Percentiles rank a stretch among this genome's conserved stretches.
phyloP scores from a whole-genome alignment of 2,113 vertebrate species.

The Mesoclemmys tuberculata region DNA sequence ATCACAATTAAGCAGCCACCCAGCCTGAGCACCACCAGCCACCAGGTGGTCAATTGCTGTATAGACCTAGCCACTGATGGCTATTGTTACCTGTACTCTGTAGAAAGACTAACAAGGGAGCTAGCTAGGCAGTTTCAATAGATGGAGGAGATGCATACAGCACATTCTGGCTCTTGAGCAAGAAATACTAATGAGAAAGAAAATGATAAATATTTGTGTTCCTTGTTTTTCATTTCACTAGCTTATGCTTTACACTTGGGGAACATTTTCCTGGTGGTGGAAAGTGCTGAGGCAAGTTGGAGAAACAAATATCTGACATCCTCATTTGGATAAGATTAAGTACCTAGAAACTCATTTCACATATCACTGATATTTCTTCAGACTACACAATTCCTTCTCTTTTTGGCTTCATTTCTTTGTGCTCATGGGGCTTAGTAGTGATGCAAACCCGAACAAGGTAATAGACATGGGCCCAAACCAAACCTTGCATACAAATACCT shows the following conservation, averaged over 20 bases:
- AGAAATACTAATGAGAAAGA: constrained; percentile 31
- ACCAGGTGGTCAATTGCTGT: background rate
- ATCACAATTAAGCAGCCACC: background rate
- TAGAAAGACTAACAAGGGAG: background rate
- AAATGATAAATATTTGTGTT: constrained; percentile 58
- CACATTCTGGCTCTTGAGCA: background rate
- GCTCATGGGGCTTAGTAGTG: background rate
- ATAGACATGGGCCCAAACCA: background rate
- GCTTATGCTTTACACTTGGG: background rate
- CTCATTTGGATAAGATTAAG: constrained; percentile 73
- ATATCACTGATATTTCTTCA: constrained; percentile 32
- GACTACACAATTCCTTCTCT: constrained; percentile 14
- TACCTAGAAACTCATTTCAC: constrained; percentile 66
- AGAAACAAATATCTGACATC: constrained; percentile 65
- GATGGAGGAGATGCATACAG: background rate
- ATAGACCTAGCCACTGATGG: background rate
- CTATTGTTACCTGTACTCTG: background rate
- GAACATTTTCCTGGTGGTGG: constrained; percentile 41
- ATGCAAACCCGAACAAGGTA: background rate
- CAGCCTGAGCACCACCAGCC: background rate
- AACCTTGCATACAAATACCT: background rate
- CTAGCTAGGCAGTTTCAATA: background rate
- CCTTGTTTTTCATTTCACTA: constrained; percentile 17
- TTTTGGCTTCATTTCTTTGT: constrained; percentile 50
- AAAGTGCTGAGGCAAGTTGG: constrained; percentile 65